These are phyloP conservation scores for Drosophila sordidula DNA, from an alignment of 2,888 invertebrate species.

Conservation along the genomic window DNA sequence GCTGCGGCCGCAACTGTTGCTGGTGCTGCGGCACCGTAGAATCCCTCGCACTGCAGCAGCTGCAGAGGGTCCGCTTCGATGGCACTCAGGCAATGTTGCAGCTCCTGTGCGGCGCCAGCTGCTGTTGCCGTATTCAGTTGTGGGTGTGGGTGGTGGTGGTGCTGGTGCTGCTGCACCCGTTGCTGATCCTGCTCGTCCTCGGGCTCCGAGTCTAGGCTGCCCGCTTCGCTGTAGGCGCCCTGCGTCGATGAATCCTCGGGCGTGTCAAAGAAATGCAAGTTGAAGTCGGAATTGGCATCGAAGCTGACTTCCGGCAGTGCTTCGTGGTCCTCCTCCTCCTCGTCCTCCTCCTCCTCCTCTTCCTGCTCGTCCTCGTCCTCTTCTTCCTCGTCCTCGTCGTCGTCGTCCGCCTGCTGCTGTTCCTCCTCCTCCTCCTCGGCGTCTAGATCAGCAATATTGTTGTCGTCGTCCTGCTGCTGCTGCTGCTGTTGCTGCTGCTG, in stretches of 20 bases:
- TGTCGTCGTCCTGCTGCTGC: conserved; percentile 45
- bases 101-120: conserved; percentile 37
- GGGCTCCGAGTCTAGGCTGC: conserved; percentile 87
- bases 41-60: conserved; percentile 69
- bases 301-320: conserved; percentile 87
- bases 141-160: conserved; percentile 33
- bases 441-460: conserved; percentile 49
- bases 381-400: conserved; percentile 28
- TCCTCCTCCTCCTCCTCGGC: conserved; percentile 30
- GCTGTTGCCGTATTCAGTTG: conserved; percentile 7
- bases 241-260: conserved; percentile 89
- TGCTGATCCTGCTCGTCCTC: conserved; percentile 45
- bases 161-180: conserved; percentile 18
- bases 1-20: conserved; percentile 39
- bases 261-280: conserved; percentile 92
- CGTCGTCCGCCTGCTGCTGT: conserved; percentile 22
- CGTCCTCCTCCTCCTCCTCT: conserved; percentile 20
- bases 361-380: conserved; percentile 19
- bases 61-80: conserved; percentile 76
- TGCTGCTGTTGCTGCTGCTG: conserved; percentile 13
- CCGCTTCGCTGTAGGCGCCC: conserved; percentile 88
- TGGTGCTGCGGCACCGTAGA: conserved; percentile 41
- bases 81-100: conserved; percentile 70
- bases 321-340: conserved; percentile 56
- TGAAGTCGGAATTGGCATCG: conserved; percentile 91